phyloP scores from a whole-genome alignment of 2,113 vertebrate genomes.

The Xenus cinereus region DNA sequence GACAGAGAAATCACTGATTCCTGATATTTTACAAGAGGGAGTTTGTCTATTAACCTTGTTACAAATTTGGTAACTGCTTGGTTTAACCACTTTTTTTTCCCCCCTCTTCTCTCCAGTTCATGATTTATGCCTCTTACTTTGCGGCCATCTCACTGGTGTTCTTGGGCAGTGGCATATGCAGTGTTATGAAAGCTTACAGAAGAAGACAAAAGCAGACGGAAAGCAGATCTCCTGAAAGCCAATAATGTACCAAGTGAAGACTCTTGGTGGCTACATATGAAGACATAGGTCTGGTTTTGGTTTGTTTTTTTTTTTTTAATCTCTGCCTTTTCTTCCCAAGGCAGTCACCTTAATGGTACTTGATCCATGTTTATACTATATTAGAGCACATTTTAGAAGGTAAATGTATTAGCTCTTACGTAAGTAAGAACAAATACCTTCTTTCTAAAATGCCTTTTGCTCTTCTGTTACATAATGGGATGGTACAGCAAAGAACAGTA shows the following conservation, averaged over 20 bases:
- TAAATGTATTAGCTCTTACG: constrained; percentile 23
- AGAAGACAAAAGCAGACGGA: constrained; percentile 28
- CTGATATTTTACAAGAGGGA: not conserved
- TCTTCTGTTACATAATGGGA: constrained; percentile 6
- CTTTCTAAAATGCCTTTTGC: constrained; percentile 55
- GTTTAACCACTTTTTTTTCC: not conserved
- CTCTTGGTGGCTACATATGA: not conserved
- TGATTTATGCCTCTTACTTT: constrained; percentile 91
- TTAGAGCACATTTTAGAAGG: constrained; percentile 52
- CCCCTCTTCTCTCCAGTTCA: constrained; percentile 77
- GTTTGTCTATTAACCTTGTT: not conserved
- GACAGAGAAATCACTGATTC: not conserved
- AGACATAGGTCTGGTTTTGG: not conserved
- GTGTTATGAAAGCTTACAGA: constrained; percentile 65
- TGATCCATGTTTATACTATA: constrained; percentile 43
- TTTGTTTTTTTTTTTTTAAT: constrained; percentile 15
- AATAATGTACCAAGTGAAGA: not conserved
- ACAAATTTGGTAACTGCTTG: not conserved
- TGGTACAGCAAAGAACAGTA: not conserved
- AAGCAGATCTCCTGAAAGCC: constrained; percentile 31
- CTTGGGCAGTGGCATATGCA: constrained; percentile 79
- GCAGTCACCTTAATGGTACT: constrained; percentile 17
- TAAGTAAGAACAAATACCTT: constrained; percentile 54
- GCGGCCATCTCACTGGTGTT: constrained; percentile 84
- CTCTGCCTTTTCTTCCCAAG: constrained; percentile 49